Conservation (phyloP, 2,797 vertebrate genomes). For the Hyperoplus lanceolatus region DNA sequence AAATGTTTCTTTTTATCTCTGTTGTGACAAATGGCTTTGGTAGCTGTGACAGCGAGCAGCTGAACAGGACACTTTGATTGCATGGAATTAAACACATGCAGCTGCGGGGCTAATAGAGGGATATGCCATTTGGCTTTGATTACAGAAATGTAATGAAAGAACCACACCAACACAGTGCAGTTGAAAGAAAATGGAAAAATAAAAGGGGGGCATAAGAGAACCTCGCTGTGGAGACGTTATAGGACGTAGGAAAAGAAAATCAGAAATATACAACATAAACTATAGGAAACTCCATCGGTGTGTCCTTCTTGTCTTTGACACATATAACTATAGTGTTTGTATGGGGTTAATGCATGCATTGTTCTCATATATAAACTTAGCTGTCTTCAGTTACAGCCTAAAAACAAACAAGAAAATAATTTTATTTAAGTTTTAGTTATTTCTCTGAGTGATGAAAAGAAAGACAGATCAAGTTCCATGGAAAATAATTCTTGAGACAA, state of each 20-base stretch:
- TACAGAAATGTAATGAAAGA: slow-evolving; percentile 77
- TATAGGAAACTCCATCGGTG: slow-evolving; percentile 25
- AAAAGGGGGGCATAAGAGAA: slow-evolving; percentile 41
- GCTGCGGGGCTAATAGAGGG: slow-evolving; percentile 71
- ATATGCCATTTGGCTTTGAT: slow-evolving; percentile 81
- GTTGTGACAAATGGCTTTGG: slow-evolving; percentile 79
- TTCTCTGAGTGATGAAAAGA: slow-evolving; percentile 26
- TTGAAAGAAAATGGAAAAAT: slow-evolving; percentile 52
- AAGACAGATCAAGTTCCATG: slow-evolving; percentile 55
- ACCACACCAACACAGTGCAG: slow-evolving; percentile 57
- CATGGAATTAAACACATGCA: slow-evolving; percentile 76
- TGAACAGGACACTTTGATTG: slow-evolving; percentile 75
- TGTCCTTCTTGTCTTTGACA: slow-evolving; percentile 45
- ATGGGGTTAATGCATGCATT: slow-evolving; percentile 51
- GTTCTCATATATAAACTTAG: slow-evolving; percentile 40
- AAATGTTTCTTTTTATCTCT: slow-evolving; percentile 71
- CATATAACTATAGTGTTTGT: slow-evolving; percentile 51
- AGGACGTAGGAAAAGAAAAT: slow-evolving; percentile 52
- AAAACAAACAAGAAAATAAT: slow-evolving; percentile 16
- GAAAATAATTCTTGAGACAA: slow-evolving; percentile 35
- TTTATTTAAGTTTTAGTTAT: slow-evolving; percentile 16
- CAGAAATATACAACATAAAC: slow-evolving; percentile 42
- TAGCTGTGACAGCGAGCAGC: slow-evolving; percentile 74
- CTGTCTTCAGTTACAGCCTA: slow-evolving; percentile 13
- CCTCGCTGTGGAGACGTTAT: slow-evolving; percentile 54